A percentile compares a stretch with the other conserved stretches of the same genome.
These are phyloP conservation scores for Apodemia duryi DNA, from an alignment of 2,888 invertebrate species.

Conservation along the genomic window DNA sequence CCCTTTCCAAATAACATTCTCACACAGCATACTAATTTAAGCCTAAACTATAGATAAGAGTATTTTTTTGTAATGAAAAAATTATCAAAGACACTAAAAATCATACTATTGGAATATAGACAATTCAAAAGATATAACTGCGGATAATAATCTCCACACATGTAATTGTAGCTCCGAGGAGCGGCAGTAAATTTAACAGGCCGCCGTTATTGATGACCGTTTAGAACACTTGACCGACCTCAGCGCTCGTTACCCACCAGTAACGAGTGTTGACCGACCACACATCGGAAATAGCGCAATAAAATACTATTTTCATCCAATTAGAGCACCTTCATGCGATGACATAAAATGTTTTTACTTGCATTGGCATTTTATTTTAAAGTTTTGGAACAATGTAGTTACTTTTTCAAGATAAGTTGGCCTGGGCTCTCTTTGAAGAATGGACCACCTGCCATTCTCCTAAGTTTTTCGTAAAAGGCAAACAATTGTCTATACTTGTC, in stretches of 20 bases:
- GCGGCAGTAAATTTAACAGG: conserved; percentile 13
- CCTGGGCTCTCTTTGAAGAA: too few relatives aligned
- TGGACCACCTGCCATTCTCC: too few relatives aligned
- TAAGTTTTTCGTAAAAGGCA: too few relatives aligned
- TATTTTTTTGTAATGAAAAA: too few relatives aligned
- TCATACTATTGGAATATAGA: not conserved
- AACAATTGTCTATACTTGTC: too few relatives aligned
- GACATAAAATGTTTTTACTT: not conserved
- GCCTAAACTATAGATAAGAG: too few relatives aligned
- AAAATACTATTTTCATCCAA: conserved; percentile 10
- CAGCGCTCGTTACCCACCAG: conserved; percentile 23
- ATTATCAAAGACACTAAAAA: not conserved
- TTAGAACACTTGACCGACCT: conserved; percentile 27
- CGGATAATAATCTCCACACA: not conserved
- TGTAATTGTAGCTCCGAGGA: not conserved
- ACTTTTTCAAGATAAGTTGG: too few relatives aligned
- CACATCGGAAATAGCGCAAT: conserved; percentile 16
- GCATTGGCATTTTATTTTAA: not conserved
- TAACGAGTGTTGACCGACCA: conserved; percentile 29
- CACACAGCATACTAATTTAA: too few relatives aligned
- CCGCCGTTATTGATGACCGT: conserved; percentile 28
- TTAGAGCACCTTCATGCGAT: not conserved
- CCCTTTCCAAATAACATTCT: too few relatives aligned
- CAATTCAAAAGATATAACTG: not conserved
- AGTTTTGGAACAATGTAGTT: too few relatives aligned